Evolutionary conservation across 2,113 vertebrate species (phyloP), one percentile per base, ranked within the genome.

Genomic region (Dicentrarchus labrax): DNA sequence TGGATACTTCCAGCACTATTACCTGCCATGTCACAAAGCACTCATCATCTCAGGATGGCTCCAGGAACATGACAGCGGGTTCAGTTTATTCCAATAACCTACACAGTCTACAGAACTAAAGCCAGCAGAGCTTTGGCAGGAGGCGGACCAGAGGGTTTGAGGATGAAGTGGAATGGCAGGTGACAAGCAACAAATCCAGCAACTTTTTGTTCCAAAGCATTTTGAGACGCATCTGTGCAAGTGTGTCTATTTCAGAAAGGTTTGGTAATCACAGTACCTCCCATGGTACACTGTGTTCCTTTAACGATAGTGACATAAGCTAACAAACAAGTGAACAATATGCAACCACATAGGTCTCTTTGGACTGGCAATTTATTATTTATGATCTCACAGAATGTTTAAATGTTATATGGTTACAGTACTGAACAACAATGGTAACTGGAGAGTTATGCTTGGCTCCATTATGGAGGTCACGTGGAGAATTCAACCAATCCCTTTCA

Each of bases 21-120:
- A 61, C 54, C 62, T 39, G 19, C 47, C 45, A 59, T 65, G 65
- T 56, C 72, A 54, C 54, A 71, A 64, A 59, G 45, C 47, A 41
- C 64, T 61, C 72, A 68, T 76, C 66, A 71, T 81, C 47, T n/a
- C 59, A 21, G 65, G 59, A 57, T 22, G 73, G 51, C 59, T 66
- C 17, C 59, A 24, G 53, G 67, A 72, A 76, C 66, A 48, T 72
- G 66, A 47, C 43, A 39, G 60, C 39, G 16, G 50, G 61, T 81
- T 77, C 24, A 48, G 1, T 82, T 78, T 38, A 19, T n/a, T 54
- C 22, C 53, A 39, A 30, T 24, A 66, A 43, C 77, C 22, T 45
- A 16, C n/a, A 22, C 41, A 45, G 22, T 38, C 2, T 53, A 13
- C 68, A 75, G 57, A 51, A n/a, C 21, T 48, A 57, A 70, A 70